phyloP scores from a whole-genome alignment of 2,113 vertebrate genomes.

The Hippolais icterina region DNA sequence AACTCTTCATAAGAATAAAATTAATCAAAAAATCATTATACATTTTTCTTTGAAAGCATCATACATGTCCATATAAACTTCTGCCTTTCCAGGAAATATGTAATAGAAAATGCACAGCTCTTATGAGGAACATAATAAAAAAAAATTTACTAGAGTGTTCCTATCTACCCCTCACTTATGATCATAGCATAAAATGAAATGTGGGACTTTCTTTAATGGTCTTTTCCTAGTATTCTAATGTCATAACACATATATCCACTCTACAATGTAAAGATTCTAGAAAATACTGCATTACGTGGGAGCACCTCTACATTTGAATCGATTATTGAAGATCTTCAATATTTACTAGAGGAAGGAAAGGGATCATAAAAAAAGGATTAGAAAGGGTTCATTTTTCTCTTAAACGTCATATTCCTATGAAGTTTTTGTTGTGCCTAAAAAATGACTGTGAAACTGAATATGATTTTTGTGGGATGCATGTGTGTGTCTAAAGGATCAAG shows the following conservation, averaged over 20 bases:
- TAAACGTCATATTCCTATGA: background rate
- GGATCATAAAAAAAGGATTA: background rate
- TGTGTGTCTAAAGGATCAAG: background rate
- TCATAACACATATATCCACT: background rate
- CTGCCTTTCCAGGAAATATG: background rate
- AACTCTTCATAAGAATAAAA: background rate
- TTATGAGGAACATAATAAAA: background rate
- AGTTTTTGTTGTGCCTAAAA: background rate
- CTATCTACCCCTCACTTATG: background rate
- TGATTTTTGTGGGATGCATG: background rate
- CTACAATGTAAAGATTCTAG: background rate
- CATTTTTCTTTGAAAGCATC: background rate
- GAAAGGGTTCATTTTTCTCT: background rate
- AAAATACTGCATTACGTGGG: background rate
- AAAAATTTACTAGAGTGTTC: background rate
- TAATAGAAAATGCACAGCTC: background rate
- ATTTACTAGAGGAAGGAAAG: background rate
- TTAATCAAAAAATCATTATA: background rate
- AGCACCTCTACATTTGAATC: background rate
- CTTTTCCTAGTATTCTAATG: background rate
- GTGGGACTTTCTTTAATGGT: background rate
- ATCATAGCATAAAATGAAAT: background rate
- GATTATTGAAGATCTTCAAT: background rate
- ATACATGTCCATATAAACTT: background rate
- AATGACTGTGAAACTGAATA: background rate